Conservation (phyloP, 2,888 invertebrate species). For the Sialis fuliginosa region DNA sequence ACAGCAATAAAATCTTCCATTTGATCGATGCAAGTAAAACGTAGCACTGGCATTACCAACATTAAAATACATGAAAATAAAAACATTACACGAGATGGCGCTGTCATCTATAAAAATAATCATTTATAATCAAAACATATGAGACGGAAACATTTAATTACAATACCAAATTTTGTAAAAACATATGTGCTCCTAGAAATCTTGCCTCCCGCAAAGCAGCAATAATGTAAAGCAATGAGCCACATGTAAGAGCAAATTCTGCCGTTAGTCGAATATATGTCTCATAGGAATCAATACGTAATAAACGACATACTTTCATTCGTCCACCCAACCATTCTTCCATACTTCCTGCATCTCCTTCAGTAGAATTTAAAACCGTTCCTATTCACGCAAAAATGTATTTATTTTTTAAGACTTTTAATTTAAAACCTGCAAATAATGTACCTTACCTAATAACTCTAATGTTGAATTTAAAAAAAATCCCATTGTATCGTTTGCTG, state of each 20-base stretch:
- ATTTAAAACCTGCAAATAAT: too few species aligned
- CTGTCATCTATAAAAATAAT: constrained; percentile 47
- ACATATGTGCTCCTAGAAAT: constrained; percentile 85
- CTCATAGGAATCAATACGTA: constrained; percentile 39
- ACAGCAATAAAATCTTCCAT: constrained; percentile 85
- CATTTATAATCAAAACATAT: constrained; percentile 3
- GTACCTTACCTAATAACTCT: neutral
- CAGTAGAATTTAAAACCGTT: constrained; percentile 2
- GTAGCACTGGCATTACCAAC: constrained; percentile 65
- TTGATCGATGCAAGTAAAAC: constrained; percentile 69
- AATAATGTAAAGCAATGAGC: constrained; percentile 68
- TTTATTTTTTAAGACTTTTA: neutral
- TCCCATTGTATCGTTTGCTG: neutral
- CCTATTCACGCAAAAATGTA: neutral
- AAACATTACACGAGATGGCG: constrained; percentile 86
- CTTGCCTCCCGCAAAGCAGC: constrained; percentile 75
- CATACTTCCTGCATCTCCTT: constrained; percentile 23
- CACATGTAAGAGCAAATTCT: constrained; percentile 63
- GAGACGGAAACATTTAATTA: constrained; percentile 1
- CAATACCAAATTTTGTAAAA: constrained; percentile 81
- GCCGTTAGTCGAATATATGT: constrained; percentile 54
- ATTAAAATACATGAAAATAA: constrained; percentile 82
- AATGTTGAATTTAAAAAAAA: neutral
- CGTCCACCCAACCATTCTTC: constrained; percentile 57
- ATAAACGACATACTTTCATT: constrained; percentile 50